These are phyloP conservation scores for Papilio polyxenes DNA, from an alignment of 1,140 invertebrate genomes.

Conservation along the genomic window DNA sequence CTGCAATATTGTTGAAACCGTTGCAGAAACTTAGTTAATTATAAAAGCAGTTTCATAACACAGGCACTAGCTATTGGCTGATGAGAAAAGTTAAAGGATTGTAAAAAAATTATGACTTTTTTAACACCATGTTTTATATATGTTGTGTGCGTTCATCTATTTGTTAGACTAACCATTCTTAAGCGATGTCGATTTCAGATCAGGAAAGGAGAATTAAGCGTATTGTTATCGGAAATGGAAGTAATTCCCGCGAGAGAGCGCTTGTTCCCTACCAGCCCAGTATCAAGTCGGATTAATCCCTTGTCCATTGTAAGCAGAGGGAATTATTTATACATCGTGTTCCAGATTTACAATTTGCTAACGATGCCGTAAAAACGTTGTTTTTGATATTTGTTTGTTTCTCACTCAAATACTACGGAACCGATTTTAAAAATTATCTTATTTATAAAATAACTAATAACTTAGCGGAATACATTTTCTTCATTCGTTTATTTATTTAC, in stretches of 20 bases:
- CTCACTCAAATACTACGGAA: too few relatives aligned
- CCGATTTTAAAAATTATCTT: too few relatives aligned
- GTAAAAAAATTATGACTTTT: background rate
- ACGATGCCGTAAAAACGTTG: background rate
- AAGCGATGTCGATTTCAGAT: constrained; percentile 3
- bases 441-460: too few relatives aligned
- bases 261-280: background rate
- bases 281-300: constrained; percentile 15
- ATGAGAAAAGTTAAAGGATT: constrained; percentile 2
- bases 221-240: constrained; percentile 29
- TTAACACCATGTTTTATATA: too few relatives aligned
- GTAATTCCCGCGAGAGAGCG: constrained; percentile 1
- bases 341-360: background rate
- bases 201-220: constrained; percentile 8
- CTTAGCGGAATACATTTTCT: too few relatives aligned
- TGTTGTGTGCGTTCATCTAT: background rate
- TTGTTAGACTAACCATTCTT: constrained; percentile 13
- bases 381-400: background rate
- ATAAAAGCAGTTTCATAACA: constrained; percentile 8
- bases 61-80: background rate
- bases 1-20: background rate
- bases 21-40: constrained; percentile 14
- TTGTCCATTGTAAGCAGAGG: background rate
- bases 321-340: constrained; percentile 4
- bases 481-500: too few relatives aligned